Conservation (phyloP, 2,113 vertebrate genomes). For the Oplegnathus fasciatus region DNA sequence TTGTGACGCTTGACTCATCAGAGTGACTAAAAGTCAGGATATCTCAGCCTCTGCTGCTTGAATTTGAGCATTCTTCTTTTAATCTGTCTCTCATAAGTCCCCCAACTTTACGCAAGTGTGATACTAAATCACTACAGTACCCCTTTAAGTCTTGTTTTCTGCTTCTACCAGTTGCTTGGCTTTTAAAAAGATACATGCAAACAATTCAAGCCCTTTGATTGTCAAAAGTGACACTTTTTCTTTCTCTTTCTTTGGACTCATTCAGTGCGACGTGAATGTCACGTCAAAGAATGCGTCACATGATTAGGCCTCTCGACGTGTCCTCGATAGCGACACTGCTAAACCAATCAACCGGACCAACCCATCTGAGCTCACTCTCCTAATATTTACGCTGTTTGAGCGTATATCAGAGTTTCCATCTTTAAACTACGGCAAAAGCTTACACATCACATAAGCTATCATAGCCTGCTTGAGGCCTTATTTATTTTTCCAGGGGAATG, state of each 20-base stretch:
- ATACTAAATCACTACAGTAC: background rate
- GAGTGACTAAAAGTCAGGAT: background rate
- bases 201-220: background rate
- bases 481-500: conserved; percentile 73
- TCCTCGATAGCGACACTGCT: background rate
- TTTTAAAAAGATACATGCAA: background rate
- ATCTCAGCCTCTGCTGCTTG: background rate
- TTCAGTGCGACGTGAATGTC: background rate
- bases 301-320: background rate
- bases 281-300: background rate
- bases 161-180: background rate
- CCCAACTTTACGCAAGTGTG: background rate
- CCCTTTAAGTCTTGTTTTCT: background rate
- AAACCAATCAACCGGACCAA: conserved; percentile 38
- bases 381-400: conserved; percentile 55
- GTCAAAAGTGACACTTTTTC: background rate
- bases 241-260: background rate
- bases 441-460: conserved; percentile 31
- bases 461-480: conserved; percentile 41
- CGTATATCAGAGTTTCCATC: conserved; percentile 69
- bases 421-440: conserved; percentile 41
- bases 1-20: background rate
- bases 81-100: background rate
- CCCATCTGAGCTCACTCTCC: conserved; percentile 44
- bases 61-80: background rate